Conservation (phyloP, 1,140 invertebrate species). For the Hypsibius dujardini region DNA sequence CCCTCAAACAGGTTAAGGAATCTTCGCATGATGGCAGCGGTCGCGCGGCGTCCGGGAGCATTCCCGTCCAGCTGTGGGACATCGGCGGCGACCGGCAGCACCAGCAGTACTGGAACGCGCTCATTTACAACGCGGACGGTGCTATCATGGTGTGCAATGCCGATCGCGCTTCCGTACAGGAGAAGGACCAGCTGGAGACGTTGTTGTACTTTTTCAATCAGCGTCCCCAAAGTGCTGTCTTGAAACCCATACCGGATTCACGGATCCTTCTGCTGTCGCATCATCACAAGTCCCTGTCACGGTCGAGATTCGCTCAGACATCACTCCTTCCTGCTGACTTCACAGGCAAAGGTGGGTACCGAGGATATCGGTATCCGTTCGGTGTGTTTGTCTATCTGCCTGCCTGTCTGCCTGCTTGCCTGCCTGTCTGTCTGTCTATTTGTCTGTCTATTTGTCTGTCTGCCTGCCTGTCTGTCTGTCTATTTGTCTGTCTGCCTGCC, state of each 20-base stretch:
- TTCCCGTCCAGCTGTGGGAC: constrained; percentile 7
- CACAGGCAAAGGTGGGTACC: background rate
- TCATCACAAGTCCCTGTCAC: background rate
- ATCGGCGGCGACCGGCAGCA: background rate
- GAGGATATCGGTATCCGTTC: background rate
- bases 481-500: too few species aligned
- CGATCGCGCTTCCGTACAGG: background rate
- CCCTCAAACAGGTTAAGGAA: constrained; percentile 1
- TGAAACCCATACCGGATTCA: background rate
- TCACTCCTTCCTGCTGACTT: background rate
- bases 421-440: too few species aligned
- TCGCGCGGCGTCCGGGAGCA: background rate
- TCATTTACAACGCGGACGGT: background rate
- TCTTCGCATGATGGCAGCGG: background rate
- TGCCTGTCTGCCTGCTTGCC: background rate
- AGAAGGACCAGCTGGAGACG: background rate
- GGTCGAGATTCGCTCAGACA: background rate
- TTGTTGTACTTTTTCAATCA: constrained; percentile 1
- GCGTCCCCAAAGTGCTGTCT: background rate
- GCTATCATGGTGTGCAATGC: background rate
- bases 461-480: too few species aligned
- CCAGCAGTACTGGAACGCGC: constrained; percentile 5
- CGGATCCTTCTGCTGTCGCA: background rate
- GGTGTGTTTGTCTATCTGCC: background rate
- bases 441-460: too few species aligned